These are phyloP conservation scores for Slavum lentiscoides DNA, from an alignment of 2,888 invertebrate genomes.

Conservation along the genomic window DNA sequence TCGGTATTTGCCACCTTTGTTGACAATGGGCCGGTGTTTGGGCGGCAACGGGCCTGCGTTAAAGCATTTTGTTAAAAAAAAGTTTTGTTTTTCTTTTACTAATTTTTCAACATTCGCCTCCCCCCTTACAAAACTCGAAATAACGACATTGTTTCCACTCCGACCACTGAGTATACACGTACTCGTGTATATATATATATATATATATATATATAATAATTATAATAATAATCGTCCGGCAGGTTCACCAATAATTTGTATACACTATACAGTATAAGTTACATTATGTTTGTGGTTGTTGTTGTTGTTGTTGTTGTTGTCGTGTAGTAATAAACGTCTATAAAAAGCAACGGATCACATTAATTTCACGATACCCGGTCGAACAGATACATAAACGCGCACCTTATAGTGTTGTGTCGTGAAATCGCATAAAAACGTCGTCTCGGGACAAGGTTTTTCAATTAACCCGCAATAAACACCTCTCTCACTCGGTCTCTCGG, in stretches of 20 bases:
- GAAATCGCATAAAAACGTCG: conserved; percentile 49
- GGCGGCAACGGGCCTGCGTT: no score
- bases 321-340: conserved; percentile 32
- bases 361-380: conserved; percentile 33
- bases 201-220: neutral
- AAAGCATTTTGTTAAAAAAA: no score
- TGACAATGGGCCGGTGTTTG: no score
- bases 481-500: no score
- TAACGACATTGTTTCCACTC: no score
- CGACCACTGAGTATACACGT: no score
- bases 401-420: conserved; percentile 31
- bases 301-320: conserved; percentile 15
- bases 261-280: neutral
- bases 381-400: conserved; percentile 20
- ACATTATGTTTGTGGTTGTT: no score
- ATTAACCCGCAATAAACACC: conserved; percentile 50
- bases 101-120: no score
- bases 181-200: neutral
- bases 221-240: neutral
- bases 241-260: conserved; percentile 46
- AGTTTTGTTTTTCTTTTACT: no score
- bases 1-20: no score
- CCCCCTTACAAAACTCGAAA: no score
- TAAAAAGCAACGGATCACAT: conserved; percentile 46
- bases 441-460: conserved; percentile 52